Conservation (phyloP, 1,140 invertebrate species). For the Microplitis mediator region DNA sequence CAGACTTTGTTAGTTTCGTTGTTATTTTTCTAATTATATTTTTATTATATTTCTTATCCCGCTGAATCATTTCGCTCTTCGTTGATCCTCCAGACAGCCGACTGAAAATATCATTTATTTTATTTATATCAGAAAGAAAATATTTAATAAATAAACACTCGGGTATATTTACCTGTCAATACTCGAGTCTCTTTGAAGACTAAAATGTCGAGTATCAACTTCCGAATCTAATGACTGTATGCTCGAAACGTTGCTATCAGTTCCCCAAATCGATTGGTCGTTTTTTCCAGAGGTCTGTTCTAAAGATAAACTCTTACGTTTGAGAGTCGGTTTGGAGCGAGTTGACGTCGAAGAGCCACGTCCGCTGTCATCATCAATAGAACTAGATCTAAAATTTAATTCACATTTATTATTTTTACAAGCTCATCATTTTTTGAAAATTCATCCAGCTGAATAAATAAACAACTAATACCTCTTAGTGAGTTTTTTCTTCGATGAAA, state of each 20-base stretch:
- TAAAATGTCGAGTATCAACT: conserved; percentile 60
- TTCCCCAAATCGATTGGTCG: conserved; percentile 66
- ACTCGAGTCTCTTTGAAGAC: conserved; percentile 70
- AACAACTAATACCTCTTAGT: conserved; percentile 48
- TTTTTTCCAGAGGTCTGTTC: conserved; percentile 73
- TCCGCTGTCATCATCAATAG: conserved; percentile 57
- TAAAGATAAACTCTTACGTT: conserved; percentile 76
- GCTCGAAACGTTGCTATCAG: conserved; percentile 80
- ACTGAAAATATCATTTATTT: conserved; percentile 56
- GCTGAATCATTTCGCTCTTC: conserved; percentile 78
- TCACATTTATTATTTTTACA: not conserved
- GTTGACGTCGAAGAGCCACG: conserved; percentile 50
- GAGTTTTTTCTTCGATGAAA: conserved; percentile 50
- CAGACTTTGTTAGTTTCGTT: conserved; percentile 83
- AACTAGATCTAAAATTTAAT: conserved; percentile 47
- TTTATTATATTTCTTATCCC: conserved; percentile 79
- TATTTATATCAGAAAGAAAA: not conserved
- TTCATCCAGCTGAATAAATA: not conserved
- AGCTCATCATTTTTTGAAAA: not conserved
- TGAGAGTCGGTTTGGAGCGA: conserved; percentile 66
- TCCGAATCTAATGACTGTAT: conserved; percentile 74
- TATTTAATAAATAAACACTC: not conserved
- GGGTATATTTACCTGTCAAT: conserved; percentile 69
- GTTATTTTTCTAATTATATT: conserved; percentile 80
- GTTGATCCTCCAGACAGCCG: conserved; percentile 82